phyloP scores from a whole-genome alignment of 2,888 invertebrate species.

The Emmelina monodactyla region DNA sequence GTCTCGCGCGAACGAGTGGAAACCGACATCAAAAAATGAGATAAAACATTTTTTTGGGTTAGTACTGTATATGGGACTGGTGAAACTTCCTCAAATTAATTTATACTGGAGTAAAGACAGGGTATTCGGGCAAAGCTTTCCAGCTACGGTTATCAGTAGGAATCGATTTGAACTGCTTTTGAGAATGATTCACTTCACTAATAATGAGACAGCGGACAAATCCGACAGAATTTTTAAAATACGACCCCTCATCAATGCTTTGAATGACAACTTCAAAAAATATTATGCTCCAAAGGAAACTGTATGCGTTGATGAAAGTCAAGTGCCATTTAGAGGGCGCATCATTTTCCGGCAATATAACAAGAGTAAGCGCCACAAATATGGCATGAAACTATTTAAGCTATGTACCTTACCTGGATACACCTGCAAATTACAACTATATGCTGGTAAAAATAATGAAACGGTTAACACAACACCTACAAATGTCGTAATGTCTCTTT shows the following conservation, averaged over 20 bases:
- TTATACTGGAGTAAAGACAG: slow-evolving; percentile 17
- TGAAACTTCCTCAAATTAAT: slow-evolving; percentile 16
- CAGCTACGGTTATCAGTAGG: slow-evolving; percentile 14
- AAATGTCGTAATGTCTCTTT: slow-evolving; percentile 21
- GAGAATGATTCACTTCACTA: neutral
- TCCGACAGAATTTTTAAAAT: slow-evolving; percentile 6
- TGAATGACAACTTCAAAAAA: slow-evolving; percentile 9
- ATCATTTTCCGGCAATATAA: slow-evolving; percentile 14
- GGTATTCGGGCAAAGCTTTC: slow-evolving; percentile 15
- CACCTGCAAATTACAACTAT: slow-evolving; percentile 20
- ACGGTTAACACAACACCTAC: slow-evolving; percentile 18
- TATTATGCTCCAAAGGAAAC: slow-evolving; percentile 8
- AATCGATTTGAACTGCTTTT: slow-evolving; percentile 16
- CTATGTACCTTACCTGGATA: slow-evolving; percentile 18
- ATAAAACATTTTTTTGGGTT: slow-evolving; percentile 17
- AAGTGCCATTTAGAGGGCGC: slow-evolving; percentile 14
- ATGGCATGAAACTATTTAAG: slow-evolving; percentile 13
- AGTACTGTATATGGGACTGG: slow-evolving; percentile 18
- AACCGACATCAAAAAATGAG: slow-evolving; percentile 13
- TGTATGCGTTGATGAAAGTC: slow-evolving; percentile 16
- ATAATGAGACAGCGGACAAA: slow-evolving; percentile 4
- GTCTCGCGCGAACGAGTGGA: slow-evolving; percentile 16
- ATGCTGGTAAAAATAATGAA: slow-evolving; percentile 22
- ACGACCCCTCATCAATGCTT: slow-evolving; percentile 3
- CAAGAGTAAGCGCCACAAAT: slow-evolving; percentile 11